Base-by-base conservation (phyloP, 2,113 vertebrate species). In the Spea bombifrons region DNA sequence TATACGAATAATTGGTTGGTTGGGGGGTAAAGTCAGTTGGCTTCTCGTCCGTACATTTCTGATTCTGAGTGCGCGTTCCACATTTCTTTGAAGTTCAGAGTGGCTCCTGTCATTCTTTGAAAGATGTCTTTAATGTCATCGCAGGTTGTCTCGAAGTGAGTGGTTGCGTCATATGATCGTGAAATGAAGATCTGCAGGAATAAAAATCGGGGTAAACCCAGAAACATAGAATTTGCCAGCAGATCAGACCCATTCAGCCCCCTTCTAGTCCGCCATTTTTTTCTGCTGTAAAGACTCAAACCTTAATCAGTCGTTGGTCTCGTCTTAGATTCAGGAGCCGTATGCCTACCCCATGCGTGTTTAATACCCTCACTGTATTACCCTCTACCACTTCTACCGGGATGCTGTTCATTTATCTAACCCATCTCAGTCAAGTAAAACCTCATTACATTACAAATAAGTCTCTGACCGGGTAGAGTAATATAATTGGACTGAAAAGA, bases 71-170 rank as follows among this genome's bases (percentile, higher is more conserved):
- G 16, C 7, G 47, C 50, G 15, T 45, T 50, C 74, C 95, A 95
- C 94, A 97, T 96, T 88, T 95, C 95, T 87, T 96, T 94, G 86
- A 96, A 96, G 90, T 95, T 94, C 87, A 97, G 94, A 86, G 94
- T 92, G 30, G 89, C 92, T 63, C 95, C 95, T 3, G 92, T 94
- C 94, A 94, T 95, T 52, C 95, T 92, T 85, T 94, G 94, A 91
- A 95, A 97, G 91, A 97, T 94, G 88, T 95, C 94, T 86, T 95
- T 96, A 90, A 97, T 97, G 91, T 97, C 94, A 3, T 95, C 93
- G 86, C 95, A 96, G 44, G 95, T 96, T 61, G 95, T 97, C 88
- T 97, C 94, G 3, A 97, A 97, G 87, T 97, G 95, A 73, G 95
- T 97, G 83, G 95, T 96, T 84, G 95, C 95, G 7, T 97, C 95